These are phyloP conservation scores for Himalopsyche kuldschensis DNA, from an alignment of 2,888 invertebrate genomes.

Conservation along the genomic window DNA sequence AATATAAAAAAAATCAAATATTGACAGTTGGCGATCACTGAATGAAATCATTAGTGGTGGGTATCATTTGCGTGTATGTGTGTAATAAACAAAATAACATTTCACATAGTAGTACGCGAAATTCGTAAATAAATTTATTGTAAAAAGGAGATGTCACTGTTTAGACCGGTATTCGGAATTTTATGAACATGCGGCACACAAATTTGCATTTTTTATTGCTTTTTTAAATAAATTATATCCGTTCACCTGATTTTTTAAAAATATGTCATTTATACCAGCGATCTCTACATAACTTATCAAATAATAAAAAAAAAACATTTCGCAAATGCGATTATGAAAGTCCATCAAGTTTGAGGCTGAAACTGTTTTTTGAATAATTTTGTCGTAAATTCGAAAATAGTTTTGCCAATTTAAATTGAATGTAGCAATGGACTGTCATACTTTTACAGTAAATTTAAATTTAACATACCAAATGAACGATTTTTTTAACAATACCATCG, in stretches of 20 bases:
- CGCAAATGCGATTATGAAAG: not conserved
- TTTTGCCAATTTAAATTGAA: not conserved
- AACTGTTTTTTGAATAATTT: not conserved
- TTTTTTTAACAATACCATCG: no score
- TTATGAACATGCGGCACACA: not conserved
- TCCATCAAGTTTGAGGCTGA: not conserved
- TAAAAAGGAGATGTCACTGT: not conserved
- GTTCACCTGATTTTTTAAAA: not conserved
- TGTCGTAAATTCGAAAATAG: not conserved
- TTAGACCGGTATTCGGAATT: not conserved
- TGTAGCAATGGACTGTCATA: not conserved
- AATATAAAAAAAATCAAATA: not conserved
- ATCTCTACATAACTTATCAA: not conserved
- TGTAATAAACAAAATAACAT: not conserved
- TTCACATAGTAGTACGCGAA: not conserved
- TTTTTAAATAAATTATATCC: not conserved
- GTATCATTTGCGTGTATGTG: not conserved
- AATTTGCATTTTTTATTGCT: conserved; percentile 9
- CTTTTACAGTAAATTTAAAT: no score
- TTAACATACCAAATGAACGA: no score
- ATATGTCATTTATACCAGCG: not conserved
- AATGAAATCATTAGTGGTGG: not conserved
- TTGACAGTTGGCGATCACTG: not conserved
- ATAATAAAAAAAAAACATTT: not conserved
- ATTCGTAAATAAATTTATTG: not conserved